Conservation (phyloP, 2,113 vertebrate genomes). For the Melanerpes aurifrons region DNA sequence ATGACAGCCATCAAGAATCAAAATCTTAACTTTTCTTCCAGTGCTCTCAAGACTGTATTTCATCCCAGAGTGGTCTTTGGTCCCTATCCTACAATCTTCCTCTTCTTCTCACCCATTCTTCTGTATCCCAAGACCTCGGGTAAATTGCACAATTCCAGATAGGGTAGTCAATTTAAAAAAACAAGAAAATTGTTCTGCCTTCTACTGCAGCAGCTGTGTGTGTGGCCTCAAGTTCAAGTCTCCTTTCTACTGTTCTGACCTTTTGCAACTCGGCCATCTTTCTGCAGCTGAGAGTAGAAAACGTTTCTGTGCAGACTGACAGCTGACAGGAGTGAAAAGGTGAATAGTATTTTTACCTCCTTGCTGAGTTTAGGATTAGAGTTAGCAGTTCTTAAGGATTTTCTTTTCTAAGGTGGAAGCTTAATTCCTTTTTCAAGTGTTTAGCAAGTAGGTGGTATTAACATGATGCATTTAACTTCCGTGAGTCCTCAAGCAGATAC, state of each 20-base stretch:
- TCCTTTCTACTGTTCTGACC: background rate
- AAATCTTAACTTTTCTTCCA: background rate
- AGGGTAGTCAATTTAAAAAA: too few species aligned
- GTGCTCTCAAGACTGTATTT: background rate
- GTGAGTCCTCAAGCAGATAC: background rate
- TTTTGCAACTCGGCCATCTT: background rate
- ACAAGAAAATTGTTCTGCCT: background rate
- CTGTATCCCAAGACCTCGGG: background rate
- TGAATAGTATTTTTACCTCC: constrained; percentile 39
- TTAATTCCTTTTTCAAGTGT: constrained; percentile 36
- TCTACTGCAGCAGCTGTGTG: background rate
- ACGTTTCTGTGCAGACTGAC: background rate
- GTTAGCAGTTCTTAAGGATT: constrained; percentile 22
- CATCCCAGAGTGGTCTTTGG: background rate
- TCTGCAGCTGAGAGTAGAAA: constrained; percentile 4
- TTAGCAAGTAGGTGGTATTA: background rate
- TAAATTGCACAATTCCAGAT: too few species aligned
- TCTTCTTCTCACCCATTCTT: background rate
- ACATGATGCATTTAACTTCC: background rate
- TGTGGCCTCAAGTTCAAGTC: background rate
- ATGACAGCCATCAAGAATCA: background rate
- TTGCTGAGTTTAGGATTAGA: constrained; percentile 35
- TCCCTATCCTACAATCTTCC: background rate
- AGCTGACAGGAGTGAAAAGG: background rate
- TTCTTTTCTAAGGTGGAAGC: constrained; percentile 1